Percentiles rank a stretch among this genome's conserved stretches.
Conservation (phyloP, 2,888 invertebrate species). For the Dryobotodes eremita region DNA sequence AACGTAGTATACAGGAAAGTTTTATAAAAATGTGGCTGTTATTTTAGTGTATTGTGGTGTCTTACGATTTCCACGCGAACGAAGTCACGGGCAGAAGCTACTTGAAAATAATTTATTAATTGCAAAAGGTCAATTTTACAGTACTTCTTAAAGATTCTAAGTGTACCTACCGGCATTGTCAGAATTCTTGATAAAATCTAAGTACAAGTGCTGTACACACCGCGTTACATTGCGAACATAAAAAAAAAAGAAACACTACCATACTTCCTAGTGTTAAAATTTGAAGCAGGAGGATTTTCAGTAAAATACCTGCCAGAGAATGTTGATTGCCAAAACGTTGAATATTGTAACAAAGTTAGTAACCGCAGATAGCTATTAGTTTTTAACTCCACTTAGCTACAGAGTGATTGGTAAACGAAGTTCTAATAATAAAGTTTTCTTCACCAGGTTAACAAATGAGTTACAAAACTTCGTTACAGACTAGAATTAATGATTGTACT, state of each 20-base stretch:
- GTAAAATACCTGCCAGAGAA: not conserved
- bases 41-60: too few relatives aligned
- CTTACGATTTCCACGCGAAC: too few relatives aligned
- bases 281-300: not conserved
- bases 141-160: not conserved
- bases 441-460: constrained; percentile 1
- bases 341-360: not conserved
- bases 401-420: constrained; percentile 11
- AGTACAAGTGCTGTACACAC: too few relatives aligned
- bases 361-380: not conserved
- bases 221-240: not conserved
- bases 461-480: constrained; percentile 16
- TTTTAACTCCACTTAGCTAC: constrained; percentile 4
- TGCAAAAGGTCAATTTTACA: too few relatives aligned
- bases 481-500: constrained; percentile 1
- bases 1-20: too few relatives aligned
- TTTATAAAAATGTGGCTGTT: too few relatives aligned
- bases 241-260: not conserved
- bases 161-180: not conserved
- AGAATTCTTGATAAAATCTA: not conserved
- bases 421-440: constrained; percentile 24
- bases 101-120: too few relatives aligned
- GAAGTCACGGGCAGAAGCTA: too few relatives aligned
- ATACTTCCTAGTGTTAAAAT: not conserved
- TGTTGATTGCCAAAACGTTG: not conserved